Percentiles rank a stretch among this genome's conserved stretches.
Evolutionary conservation across 2,113 vertebrate species (phyloP).

Genomic region (Anoura caudifer): DNA sequence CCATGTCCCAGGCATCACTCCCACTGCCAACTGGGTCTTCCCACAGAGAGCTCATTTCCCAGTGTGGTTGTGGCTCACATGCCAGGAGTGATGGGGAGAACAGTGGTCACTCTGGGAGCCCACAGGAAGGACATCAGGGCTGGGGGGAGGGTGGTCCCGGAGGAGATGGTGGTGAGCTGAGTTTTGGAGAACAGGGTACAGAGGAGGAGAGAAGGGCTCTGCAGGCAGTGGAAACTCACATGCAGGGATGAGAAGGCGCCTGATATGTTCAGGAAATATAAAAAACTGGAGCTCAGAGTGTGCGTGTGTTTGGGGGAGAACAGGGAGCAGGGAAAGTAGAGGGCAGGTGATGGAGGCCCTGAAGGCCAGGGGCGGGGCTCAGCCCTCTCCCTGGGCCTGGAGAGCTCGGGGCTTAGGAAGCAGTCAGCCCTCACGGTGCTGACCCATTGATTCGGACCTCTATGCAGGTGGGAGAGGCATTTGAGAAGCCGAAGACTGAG

Average conservation of each 20-base stretch:
- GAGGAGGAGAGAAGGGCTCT: not conserved
- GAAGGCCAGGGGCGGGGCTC: not conserved
- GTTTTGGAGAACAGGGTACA: not conserved
- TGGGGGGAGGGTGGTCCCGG: not conserved
- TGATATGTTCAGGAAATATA: not conserved
- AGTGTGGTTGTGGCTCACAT: not conserved
- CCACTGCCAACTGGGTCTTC: not conserved
- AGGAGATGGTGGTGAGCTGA: not conserved
- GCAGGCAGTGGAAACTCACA: not conserved
- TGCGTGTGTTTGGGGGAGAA: not conserved
- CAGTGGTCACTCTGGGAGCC: not conserved
- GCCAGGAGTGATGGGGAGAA: not conserved
- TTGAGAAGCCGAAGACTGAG: not conserved
- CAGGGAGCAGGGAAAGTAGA: not conserved
- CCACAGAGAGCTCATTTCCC: not conserved
- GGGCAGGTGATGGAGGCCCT: not conserved
- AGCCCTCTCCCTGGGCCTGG: not conserved
- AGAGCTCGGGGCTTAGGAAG: accelerated
- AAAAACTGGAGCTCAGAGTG: not conserved
- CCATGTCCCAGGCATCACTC: not conserved
- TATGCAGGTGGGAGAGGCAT: constrained; percentile 79
- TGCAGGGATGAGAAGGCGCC: not conserved
- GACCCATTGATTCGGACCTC: not conserved
- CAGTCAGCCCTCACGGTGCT: accelerated
- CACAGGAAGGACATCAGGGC: not conserved